Percentiles rank a stretch among this genome's conserved stretches.
phyloP scores from a whole-genome alignment of 1,140 invertebrate species.

The Ditylenchus dipsaci region DNA sequence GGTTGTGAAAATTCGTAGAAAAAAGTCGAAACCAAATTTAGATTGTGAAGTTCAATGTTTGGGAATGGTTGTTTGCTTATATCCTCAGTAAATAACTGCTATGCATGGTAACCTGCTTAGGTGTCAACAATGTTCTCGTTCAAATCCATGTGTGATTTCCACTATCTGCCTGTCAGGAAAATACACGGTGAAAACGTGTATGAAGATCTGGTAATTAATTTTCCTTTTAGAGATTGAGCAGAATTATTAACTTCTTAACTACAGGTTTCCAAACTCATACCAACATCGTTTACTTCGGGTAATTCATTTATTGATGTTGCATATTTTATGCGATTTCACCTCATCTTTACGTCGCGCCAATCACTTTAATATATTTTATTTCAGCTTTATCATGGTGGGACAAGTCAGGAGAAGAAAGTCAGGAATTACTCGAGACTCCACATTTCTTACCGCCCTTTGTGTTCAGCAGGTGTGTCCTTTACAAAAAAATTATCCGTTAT shows the following conservation, averaged over 20 bases:
- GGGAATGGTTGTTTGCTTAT: constrained; percentile 40
- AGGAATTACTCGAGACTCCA: constrained; percentile 8
- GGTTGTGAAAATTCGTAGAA: constrained; percentile 41
- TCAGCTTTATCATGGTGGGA: constrained; percentile 38
- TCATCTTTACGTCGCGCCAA: too few relatives aligned
- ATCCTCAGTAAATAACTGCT: background rate
- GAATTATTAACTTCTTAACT: background rate
- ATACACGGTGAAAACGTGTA: constrained; percentile 19
- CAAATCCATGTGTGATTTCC: constrained; percentile 52
- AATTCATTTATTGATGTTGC: constrained; percentile 4
- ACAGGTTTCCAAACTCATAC: background rate
- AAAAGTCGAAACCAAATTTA: constrained; percentile 13
- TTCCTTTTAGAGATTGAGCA: too few relatives aligned
- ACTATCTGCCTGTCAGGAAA: constrained; percentile 45
- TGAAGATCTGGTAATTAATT: constrained; percentile 44
- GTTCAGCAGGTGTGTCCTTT: constrained; percentile 40
- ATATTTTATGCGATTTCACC: constrained; percentile 17
- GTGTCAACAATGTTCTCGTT: constrained; percentile 46
- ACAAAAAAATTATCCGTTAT: too few relatives aligned
- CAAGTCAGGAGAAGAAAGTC: background rate
- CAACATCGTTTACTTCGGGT: background rate
- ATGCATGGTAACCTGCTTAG: constrained; percentile 15
- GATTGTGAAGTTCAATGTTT: constrained; percentile 41
- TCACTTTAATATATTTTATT: too few relatives aligned
- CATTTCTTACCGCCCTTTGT: constrained; percentile 49